Conservation (phyloP, 2,888 invertebrate species). For the Archips crataeganus region DNA sequence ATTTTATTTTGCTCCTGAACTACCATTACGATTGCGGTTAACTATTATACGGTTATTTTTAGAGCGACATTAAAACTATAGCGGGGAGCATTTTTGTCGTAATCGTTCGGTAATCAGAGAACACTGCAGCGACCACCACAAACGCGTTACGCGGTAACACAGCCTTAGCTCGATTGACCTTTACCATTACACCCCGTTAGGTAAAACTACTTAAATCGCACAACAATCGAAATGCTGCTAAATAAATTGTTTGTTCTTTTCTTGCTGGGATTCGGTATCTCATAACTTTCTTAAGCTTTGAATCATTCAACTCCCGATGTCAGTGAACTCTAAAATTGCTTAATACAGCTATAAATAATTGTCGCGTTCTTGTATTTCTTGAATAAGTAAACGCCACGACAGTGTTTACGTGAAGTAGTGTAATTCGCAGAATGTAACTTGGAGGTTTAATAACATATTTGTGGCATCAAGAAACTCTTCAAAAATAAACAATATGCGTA, state of each 20-base stretch:
- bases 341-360: constrained; percentile 33
- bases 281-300: constrained; percentile 41
- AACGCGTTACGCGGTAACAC: constrained; percentile 48
- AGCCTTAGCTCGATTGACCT: constrained; percentile 64
- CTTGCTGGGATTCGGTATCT: constrained; percentile 36
- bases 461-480: neutral
- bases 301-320: constrained; percentile 27
- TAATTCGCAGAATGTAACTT: constrained; percentile 18
- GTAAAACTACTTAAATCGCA: constrained; percentile 21
- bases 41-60: constrained; percentile 70
- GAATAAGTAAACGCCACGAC: constrained; percentile 27
- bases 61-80: constrained; percentile 66
- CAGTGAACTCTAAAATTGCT: constrained; percentile 39
- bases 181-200: constrained; percentile 44
- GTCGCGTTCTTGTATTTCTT: constrained; percentile 31
- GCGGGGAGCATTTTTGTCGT: constrained; percentile 66
- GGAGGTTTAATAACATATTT: neutral
- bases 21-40: constrained; percentile 64
- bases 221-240: constrained; percentile 49
- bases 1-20: constrained; percentile 61
- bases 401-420: constrained; percentile 11
- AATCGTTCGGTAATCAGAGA: constrained; percentile 65
- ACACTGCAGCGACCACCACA: constrained; percentile 58
- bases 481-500: constrained; percentile 14
- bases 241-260: constrained; percentile 33